A percentile compares a stretch with the other conserved stretches of the same genome.
These are phyloP conservation scores for Enchytraeus crypticus DNA, from an alignment of 2,888 invertebrate genomes.

Conservation along the genomic window DNA sequence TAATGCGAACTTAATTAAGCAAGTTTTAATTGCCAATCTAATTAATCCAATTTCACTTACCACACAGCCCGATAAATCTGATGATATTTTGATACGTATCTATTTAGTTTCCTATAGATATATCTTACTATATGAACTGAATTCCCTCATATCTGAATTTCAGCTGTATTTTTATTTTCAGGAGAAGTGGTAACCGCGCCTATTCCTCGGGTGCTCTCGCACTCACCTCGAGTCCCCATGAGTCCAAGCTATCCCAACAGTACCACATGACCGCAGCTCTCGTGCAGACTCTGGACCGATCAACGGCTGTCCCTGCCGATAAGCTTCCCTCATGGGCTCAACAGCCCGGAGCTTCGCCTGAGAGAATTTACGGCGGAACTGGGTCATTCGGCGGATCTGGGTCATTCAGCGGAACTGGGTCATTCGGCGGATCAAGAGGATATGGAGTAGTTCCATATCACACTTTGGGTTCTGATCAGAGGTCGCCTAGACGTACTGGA, in stretches of 20 bases:
- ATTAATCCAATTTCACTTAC: no score
- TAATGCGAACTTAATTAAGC: no score
- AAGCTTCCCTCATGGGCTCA: slow-evolving; percentile 1
- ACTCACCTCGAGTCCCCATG: neutral
- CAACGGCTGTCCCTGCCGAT: neutral
- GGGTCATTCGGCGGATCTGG: neutral
- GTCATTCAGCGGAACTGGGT: neutral
- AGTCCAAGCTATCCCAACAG: slow-evolving; percentile 6
- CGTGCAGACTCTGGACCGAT: slow-evolving; percentile 5
- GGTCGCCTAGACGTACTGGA: no score
- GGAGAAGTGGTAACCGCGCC: neutral
- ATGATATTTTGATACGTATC: no score
- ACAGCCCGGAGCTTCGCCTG: neutral
- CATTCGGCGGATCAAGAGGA: neutral
- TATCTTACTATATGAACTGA: no score
- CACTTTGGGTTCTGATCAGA: no score
- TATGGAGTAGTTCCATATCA: no score
- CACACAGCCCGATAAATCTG: no score
- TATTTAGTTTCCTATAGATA: no score
- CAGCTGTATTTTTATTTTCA: neutral
- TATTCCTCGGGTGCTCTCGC: neutral
- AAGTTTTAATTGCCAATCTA: no score
- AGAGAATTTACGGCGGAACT: neutral
- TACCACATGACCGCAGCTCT: slow-evolving; percentile 3
- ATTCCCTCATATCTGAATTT: no score